Percentiles rank a stretch among this genome's conserved stretches.
Evolutionary conservation across 2,113 vertebrate genomes (phyloP).

Genomic region (Hippolais icterina): DNA sequence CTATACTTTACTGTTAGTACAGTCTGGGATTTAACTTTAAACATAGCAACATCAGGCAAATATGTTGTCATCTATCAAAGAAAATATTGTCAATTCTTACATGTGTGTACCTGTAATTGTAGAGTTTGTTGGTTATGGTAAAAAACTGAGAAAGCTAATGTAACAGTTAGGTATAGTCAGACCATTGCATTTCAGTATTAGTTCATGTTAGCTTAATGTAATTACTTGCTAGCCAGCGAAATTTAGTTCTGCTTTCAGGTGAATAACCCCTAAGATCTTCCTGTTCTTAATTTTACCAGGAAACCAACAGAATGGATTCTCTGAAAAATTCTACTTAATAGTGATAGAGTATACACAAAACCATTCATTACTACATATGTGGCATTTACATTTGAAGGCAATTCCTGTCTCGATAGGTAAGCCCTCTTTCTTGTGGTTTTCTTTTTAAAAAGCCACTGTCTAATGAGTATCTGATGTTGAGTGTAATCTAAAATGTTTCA

Average conservation of each 20-base stretch:
- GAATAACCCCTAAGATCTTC: background rate
- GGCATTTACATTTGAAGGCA: conserved; percentile 92
- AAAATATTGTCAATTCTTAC: background rate
- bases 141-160: background rate
- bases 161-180: background rate
- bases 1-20: background rate
- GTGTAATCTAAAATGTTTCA: background rate
- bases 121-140: background rate
- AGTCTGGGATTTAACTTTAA: background rate
- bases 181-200: background rate
- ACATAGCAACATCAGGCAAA: background rate
- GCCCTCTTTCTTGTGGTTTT: conserved; percentile 19
- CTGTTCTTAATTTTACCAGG: conserved; percentile 60
- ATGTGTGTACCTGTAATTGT: background rate
- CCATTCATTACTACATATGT: conserved; percentile 90
- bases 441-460: background rate
- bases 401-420: conserved; percentile 85
- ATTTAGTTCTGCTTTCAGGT: background rate
- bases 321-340: conserved; percentile 92
- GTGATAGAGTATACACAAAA: conserved; percentile 85
- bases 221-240: background rate
- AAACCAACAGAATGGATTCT: conserved; percentile 77
- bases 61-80: background rate
- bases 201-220: background rate
- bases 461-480: background rate